phyloP scores from a whole-genome alignment of 2,113 vertebrate genomes.

The Brachyhypopomus gauderio region DNA sequence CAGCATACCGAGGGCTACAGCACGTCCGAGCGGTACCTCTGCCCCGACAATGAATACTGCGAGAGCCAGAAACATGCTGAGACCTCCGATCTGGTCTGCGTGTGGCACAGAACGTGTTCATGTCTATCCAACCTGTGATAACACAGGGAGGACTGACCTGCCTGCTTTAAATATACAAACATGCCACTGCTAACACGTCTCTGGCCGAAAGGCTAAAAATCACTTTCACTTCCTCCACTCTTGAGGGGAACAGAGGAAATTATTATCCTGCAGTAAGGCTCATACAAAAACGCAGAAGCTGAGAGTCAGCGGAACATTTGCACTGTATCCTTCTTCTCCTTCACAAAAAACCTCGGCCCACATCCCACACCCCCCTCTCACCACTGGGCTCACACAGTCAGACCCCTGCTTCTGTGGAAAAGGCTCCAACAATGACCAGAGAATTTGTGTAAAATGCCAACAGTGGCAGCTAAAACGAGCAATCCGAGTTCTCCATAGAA shows the following conservation, averaged over 20 bases:
- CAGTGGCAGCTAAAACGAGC: slow-evolving; percentile 41
- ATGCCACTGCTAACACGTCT: background rate
- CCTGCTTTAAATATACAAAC: background rate
- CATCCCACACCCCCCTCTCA: background rate
- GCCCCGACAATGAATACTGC: slow-evolving; percentile 68
- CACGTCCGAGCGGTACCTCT: slow-evolving; percentile 41
- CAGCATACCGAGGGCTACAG: slow-evolving; percentile 47
- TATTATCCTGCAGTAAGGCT: background rate
- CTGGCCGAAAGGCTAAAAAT: background rate
- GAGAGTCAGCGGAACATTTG: slow-evolving; percentile 11
- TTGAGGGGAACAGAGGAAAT: background rate
- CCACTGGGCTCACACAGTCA: slow-evolving; percentile 39
- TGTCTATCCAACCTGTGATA: background rate
- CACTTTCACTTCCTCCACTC: background rate
- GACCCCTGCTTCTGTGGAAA: slow-evolving; percentile 28
- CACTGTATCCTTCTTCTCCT: slow-evolving; percentile 5
- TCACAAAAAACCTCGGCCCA: background rate
- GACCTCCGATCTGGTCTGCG: background rate
- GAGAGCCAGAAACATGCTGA: slow-evolving; percentile 55
- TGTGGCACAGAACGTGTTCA: background rate
- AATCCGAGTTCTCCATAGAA: slow-evolving; percentile 52
- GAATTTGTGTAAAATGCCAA: slow-evolving; percentile 41
- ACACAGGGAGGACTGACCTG: background rate
- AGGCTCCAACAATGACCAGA: slow-evolving; percentile 32
- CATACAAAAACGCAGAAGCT: background rate